Percentiles rank a stretch among this genome's conserved stretches.
Evolutionary conservation across 2,888 invertebrate species (phyloP).

Genomic region (Cabera pusaria): DNA sequence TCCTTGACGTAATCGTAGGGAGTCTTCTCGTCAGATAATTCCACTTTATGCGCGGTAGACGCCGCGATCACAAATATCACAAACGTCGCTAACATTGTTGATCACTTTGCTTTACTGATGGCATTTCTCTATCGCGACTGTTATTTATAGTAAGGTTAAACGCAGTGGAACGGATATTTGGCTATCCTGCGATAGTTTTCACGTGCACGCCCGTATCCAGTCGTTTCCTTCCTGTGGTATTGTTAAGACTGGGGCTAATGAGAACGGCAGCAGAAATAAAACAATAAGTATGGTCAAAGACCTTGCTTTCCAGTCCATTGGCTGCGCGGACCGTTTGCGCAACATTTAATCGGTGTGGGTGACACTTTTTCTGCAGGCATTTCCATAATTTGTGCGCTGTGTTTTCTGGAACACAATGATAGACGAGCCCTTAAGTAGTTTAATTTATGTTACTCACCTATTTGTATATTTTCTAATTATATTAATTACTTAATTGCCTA

Average conservation of each 20-base stretch:
- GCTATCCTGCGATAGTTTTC: conserved; percentile 74
- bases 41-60: conserved; percentile 56
- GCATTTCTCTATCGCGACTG: conserved; percentile 66
- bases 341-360: conserved; percentile 57
- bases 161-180: conserved; percentile 71
- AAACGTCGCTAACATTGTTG: conserved; percentile 61
- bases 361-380: conserved; percentile 62
- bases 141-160: conserved; percentile 77
- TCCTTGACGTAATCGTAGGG: conserved; percentile 75
- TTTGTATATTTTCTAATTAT: too few relatives aligned
- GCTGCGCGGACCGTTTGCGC: conserved; percentile 73
- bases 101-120: conserved; percentile 70
- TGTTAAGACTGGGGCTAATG: conserved; percentile 77
- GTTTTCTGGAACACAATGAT: conserved; percentile 34
- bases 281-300: conserved; percentile 74
- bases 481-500: too few relatives aligned
- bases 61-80: conserved; percentile 51
- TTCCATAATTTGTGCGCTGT: conserved; percentile 39
- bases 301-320: conserved; percentile 82
- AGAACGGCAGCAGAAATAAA: conserved; percentile 70
- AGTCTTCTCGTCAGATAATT: conserved; percentile 66
- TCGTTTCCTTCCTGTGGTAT: conserved; percentile 80
- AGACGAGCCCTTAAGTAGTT: conserved; percentile 2
- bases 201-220: conserved; percentile 60
- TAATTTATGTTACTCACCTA: too few relatives aligned